A percentile compares a stretch with the other conserved stretches of the same genome.
phyloP scores from a whole-genome alignment of 2,888 invertebrate genomes.

The Apocheima hispidaria region DNA sequence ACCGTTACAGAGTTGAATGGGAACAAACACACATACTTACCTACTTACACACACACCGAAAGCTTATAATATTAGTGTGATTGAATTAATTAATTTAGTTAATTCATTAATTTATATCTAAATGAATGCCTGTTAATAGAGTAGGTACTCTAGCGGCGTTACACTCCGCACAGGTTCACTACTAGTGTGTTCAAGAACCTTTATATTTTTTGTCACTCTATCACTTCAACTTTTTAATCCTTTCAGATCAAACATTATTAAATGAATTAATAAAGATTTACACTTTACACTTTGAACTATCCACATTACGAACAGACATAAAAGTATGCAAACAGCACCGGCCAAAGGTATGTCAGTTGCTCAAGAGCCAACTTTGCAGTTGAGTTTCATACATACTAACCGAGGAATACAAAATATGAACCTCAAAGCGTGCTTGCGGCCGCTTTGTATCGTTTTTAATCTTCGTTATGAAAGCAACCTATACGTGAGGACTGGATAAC shows the following conservation, averaged over 20 bases:
- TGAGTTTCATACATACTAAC: slow-evolving; percentile 60
- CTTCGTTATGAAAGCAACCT: slow-evolving; percentile 75
- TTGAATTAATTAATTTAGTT: no score
- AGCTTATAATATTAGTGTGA: no score
- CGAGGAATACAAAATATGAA: slow-evolving; percentile 70
- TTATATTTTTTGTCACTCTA: not conserved
- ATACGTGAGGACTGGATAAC: slow-evolving; percentile 13
- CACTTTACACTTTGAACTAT: slow-evolving; percentile 1
- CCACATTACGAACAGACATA: slow-evolving; percentile 22
- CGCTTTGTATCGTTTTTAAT: slow-evolving; percentile 80
- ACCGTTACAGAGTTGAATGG: no score
- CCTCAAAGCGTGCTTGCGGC: slow-evolving; percentile 80
- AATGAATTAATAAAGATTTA: not conserved
- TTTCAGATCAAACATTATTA: not conserved
- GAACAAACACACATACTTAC: no score
- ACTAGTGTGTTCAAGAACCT: no score
- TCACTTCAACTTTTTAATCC: not conserved
- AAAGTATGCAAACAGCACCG: slow-evolving; percentile 33
- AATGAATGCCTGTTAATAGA: no score
- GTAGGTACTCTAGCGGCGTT: no score
- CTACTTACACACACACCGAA: no score
- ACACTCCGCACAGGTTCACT: no score
- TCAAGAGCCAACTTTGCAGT: slow-evolving; percentile 55
- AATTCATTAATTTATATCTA: no score
- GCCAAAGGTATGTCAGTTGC: slow-evolving; percentile 55